Conservation (phyloP, 2,113 vertebrate genomes). For the Aramus guarauna region DNA sequence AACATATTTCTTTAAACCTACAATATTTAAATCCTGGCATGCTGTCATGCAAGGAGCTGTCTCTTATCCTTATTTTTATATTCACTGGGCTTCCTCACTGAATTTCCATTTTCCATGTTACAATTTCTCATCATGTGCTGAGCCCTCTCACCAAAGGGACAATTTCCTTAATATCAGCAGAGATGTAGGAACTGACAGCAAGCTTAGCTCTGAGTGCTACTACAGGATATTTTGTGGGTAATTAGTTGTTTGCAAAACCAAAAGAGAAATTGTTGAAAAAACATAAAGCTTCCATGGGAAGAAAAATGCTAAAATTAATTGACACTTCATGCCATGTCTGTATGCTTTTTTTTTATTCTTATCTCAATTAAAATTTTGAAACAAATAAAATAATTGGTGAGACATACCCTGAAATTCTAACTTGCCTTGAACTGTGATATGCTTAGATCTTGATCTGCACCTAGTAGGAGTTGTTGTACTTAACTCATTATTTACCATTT, state of each 20-base stretch:
- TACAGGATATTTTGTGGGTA: not conserved
- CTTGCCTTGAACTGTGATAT: not conserved
- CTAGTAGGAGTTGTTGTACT: not conserved
- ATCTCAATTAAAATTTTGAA: not conserved
- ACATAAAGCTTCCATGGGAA: not conserved
- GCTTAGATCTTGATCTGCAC: not conserved
- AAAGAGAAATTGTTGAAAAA: too few relatives aligned
- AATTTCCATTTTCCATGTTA: not conserved
- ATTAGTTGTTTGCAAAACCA: too few relatives aligned
- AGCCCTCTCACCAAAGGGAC: not conserved
- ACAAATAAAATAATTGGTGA: not conserved
- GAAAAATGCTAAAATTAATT: not conserved
- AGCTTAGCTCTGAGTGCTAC: rapidly evolving
- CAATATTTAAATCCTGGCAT: not conserved
- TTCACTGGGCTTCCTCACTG: not conserved
- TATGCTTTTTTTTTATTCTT: not conserved
- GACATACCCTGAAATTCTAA: not conserved
- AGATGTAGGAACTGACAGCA: not conserved
- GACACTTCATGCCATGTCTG: not conserved
- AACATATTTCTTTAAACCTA: not conserved
- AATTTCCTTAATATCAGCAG: not conserved
- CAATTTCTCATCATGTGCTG: not conserved
- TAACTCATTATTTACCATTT: not conserved
- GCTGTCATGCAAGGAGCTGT: not conserved
- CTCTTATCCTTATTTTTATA: not conserved